Base-by-base conservation (phyloP, 2,797 vertebrate species). In the Phataginus tetradactyla region DNA sequence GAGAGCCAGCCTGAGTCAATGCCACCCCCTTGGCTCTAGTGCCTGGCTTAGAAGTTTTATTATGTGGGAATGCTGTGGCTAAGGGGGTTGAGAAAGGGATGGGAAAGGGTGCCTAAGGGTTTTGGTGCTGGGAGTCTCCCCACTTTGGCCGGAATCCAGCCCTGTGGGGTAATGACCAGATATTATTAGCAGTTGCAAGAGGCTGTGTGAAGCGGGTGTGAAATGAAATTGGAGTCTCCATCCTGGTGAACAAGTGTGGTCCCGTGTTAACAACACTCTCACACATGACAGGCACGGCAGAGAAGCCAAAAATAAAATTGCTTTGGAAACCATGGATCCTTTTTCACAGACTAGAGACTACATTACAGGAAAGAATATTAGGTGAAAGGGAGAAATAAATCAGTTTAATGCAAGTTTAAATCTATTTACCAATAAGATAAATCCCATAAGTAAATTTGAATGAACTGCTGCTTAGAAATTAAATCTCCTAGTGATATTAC, bases 31-130 rank as follows among this genome's bases (percentile, higher is more conserved):
- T 68, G 59, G 85, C 78, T 83, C 75, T 13, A 1, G 15, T 2
- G 15, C 45, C 25, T 12, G 29, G 55, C 86, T 97, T 49, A 89
- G 37, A 88, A 94, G 75, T 93, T 96, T 93, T 95, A 88, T 81
- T 34, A 59, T 20, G 0, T 85, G 80, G 90, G 84, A 95, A 93
- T 42, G 86, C 37, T 49, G 55, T 75, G 80, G 91, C 89, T 90
- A 86, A 59, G 68, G 66, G 71, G 34, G 2, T 61, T 74, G 86
- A 90, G 88, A 91, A 81, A 75, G 4, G 32, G 51, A 14, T 17
- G 71, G 34, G 59, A 51, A 72, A 92, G 55, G 39, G 13, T 25
- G 25, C 79, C 89, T 55, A 37, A 1, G 85, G 91, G 94, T 92
- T 86, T 63, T 23, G 15, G 59, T 23, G 66, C 81, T 84, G 68